Base-by-base conservation (phyloP, 2,113 vertebrate genomes). In the Alosa alosa region DNA sequence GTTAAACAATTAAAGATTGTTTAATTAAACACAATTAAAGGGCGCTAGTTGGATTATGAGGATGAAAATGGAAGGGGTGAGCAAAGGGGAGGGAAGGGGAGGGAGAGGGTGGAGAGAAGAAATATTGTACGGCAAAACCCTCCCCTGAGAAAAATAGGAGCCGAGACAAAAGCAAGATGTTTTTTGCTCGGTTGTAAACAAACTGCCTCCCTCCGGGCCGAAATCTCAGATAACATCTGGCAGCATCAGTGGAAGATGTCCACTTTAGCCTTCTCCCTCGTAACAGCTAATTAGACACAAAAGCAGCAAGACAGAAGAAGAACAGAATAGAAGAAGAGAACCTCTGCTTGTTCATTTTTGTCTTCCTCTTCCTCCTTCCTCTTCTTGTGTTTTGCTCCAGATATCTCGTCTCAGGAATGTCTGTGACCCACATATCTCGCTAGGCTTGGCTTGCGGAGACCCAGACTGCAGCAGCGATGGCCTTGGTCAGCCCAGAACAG, bases 211-310 rank as follows among this genome's bases (percentile, higher is more conserved):
- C 93, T 87, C 87, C 83, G 83, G 91, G 92, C 88, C 86, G 84
- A 92, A 93, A 92, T 92, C 92, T 92, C 89, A 83, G 88, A 90
- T 22, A 94, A 94, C 93, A 95, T 95, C 93, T 95, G 94, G 94
- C 92, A 91, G 87, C 88, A 90, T 92, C 90, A 92, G 89, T 89
- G 84, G 88, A 86, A 90, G 87, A 90, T 92, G 94, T 94, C 94
- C 93, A 93, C 91, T 91, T 89, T 86, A 87, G 83, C 87, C 84
- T 91, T 78, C 72, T n/a, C 41, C 87, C 91, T 22, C 90, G 89
- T 89, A 93, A 91, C 89, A 91, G 86, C 92, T 95, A 95, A 95
- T 95, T 95, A 95, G 91, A 91, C 87, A 91, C 87, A 91, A 92
- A 90, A 93, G 91, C 86, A 85, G 88, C 36, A 91, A 89, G 85